Base-by-base conservation (phyloP, 2,113 vertebrate species). In the Vulpes vulpes region DNA sequence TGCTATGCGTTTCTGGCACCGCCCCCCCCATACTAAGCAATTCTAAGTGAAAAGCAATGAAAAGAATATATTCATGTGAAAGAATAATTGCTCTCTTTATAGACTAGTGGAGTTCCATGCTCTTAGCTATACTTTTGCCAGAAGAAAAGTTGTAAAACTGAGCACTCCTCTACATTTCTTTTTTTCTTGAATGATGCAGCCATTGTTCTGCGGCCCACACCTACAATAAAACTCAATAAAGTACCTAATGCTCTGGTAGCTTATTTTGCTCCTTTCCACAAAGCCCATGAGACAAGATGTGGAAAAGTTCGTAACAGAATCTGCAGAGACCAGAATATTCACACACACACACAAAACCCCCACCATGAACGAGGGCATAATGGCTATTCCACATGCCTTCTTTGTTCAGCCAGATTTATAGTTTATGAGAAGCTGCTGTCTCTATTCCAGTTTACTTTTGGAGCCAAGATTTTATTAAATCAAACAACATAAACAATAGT, bases 371-470 rank as follows among this genome's bases (percentile, higher is more conserved):
- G 97, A 43, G n/a, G 23, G 0, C 11, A 12, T 93, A 97, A 98
- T 95, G 35, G 55, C 94, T 97, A 90, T 94, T 90, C 67, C 82
- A 97, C 64, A 97, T 64, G 62, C 49, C 88, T 92, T 32, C 49
- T 43, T 86, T 23, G 64, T 96, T 89, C 51, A 91, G 49, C 79
- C 92, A 98, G 59, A 59, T 53, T 97, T 89, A 91, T 12, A 85
- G 80, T 30, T 96, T 53, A 67, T 0, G 1, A 97, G 71, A 98
- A 98, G 88, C 95, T 98, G 81, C 95, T 98, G 49, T 97, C 81
- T 95, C 43, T 95, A 84, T 94, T 97, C 81, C 97, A 97, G 89
- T 93, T 98, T 96, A 96, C 88, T 95, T 97, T 97, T 86, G 92
- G 43, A 65, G 92, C 91, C 98, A 98, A 91, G 73, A 93, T 8